phyloP scores from a whole-genome alignment of 2,888 invertebrate genomes.

The Drosophila vallismaia region DNA sequence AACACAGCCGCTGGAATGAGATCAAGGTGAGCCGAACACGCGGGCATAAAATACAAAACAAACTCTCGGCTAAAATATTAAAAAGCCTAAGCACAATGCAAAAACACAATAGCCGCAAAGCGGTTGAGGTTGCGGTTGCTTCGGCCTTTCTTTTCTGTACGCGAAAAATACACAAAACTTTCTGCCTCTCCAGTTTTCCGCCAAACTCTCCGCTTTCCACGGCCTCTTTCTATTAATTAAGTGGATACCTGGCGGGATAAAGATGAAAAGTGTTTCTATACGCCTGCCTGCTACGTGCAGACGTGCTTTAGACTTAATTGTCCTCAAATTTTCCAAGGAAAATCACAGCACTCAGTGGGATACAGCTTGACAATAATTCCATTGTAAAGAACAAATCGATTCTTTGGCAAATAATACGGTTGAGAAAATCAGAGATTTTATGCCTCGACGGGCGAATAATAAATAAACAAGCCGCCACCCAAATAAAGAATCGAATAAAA shows the following conservation, averaged over 20 bases:
- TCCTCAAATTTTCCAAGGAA: constrained; percentile 1
- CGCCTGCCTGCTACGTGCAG: not conserved
- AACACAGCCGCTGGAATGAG: constrained; percentile 21
- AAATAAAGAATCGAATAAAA: constrained; percentile 16
- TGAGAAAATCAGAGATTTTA: constrained; percentile 32
- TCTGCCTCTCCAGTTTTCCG: constrained; percentile 31
- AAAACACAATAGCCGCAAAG: constrained; percentile 53
- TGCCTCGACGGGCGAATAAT: constrained; percentile 15
- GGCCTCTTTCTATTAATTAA: constrained; percentile 34
- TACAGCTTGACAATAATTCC: not conserved
- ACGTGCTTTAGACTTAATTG: constrained; percentile 20
- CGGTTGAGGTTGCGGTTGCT: constrained; percentile 29
- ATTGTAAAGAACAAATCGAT: constrained; percentile 17
- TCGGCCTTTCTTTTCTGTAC: constrained; percentile 3
- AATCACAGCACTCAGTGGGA: not conserved
- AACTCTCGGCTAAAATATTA: constrained; percentile 70
- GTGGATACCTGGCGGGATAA: constrained; percentile 19
- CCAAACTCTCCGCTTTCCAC: constrained; percentile 17
- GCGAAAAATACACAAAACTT: constrained; percentile 22
- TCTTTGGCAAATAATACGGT: not conserved
- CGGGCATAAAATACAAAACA: constrained; percentile 42
- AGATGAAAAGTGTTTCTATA: constrained; percentile 15
- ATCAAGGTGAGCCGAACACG: constrained; percentile 46
- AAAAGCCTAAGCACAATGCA: constrained; percentile 70
- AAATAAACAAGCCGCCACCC: constrained; percentile 11